Conservation (phyloP, 2,113 vertebrate species). For the Pipra filicauda region DNA sequence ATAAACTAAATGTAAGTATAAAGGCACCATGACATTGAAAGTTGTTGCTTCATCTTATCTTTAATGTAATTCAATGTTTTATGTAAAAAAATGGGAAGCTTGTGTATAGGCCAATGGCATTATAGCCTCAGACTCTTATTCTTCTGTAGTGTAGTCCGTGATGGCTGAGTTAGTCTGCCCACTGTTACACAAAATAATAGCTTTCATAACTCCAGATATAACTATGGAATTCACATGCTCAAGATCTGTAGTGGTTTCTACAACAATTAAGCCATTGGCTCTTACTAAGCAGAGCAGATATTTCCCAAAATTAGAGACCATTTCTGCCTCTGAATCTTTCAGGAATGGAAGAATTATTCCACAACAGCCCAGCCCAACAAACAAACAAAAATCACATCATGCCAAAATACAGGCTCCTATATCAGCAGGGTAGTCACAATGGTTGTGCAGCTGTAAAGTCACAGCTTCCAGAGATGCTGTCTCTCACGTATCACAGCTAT, state of each 20-base stretch:
- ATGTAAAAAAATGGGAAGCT: background rate
- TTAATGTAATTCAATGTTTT: background rate
- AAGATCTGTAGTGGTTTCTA: background rate
- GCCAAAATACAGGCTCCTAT: rapidly evolving
- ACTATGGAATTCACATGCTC: background rate
- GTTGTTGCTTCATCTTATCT: background rate
- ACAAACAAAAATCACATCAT: background rate
- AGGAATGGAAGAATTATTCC: background rate
- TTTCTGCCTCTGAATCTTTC: background rate
- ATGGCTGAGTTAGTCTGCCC: background rate
- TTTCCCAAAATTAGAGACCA: background rate
- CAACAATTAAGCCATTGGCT: background rate
- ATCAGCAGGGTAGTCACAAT: no score
- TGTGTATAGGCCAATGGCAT: background rate
- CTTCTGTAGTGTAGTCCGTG: background rate
- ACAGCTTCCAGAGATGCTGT: background rate
- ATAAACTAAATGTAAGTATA: background rate
- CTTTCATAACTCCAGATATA: background rate
- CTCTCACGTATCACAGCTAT: background rate
- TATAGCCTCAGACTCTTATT: background rate
- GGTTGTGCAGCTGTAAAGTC: background rate
- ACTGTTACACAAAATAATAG: background rate
- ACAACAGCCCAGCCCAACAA: background rate
- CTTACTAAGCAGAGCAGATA: background rate
- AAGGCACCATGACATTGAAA: background rate